Conservation (phyloP, 2,113 vertebrate genomes). For the Meriones unguiculatus region DNA sequence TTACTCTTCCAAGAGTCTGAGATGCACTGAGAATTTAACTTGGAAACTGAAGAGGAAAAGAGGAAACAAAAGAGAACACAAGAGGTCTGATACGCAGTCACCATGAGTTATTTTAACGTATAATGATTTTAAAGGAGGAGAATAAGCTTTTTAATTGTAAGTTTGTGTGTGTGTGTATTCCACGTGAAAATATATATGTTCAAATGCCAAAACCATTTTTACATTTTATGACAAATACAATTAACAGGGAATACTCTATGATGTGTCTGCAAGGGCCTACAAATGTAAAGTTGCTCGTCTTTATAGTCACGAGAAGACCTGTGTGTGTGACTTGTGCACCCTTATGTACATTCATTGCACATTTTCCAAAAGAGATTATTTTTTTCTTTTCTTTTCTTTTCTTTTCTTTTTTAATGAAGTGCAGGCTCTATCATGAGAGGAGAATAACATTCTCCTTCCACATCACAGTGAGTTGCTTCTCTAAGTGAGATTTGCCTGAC, state of each 20-base stretch:
- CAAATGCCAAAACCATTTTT: constrained; percentile 72
- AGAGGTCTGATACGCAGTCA: constrained; percentile 47
- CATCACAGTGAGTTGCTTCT: constrained; percentile 57
- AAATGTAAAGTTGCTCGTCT: constrained; percentile 2
- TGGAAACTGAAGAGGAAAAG: constrained; percentile 72
- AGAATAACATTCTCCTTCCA: constrained; percentile 32
- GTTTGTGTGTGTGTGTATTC: background rate
- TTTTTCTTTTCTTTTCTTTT: background rate
- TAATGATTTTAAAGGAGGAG: constrained; percentile 53
- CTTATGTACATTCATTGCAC: constrained; percentile 62
- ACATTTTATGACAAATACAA: constrained; percentile 70
- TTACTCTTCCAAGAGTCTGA: constrained; percentile 68
- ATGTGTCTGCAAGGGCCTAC: constrained; percentile 31
- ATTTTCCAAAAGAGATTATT: constrained; percentile 35
- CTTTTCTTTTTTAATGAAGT: constrained; percentile 38
- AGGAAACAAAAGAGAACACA: constrained; percentile 65
- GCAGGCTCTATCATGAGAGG: constrained; percentile 26
- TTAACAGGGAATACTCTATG: constrained; percentile 53
- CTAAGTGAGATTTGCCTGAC: constrained; percentile 58
- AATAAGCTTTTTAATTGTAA: constrained; percentile 65
- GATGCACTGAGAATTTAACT: constrained; percentile 65
- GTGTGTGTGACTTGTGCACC: constrained; percentile 37
- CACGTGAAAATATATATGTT: constrained; percentile 29
- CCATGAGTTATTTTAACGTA: constrained; percentile 58
- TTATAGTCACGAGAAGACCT: constrained; percentile 46